These are phyloP conservation scores for Galerucella nymphaeae DNA, from an alignment of 2,888 invertebrate species.

Conservation along the genomic window DNA sequence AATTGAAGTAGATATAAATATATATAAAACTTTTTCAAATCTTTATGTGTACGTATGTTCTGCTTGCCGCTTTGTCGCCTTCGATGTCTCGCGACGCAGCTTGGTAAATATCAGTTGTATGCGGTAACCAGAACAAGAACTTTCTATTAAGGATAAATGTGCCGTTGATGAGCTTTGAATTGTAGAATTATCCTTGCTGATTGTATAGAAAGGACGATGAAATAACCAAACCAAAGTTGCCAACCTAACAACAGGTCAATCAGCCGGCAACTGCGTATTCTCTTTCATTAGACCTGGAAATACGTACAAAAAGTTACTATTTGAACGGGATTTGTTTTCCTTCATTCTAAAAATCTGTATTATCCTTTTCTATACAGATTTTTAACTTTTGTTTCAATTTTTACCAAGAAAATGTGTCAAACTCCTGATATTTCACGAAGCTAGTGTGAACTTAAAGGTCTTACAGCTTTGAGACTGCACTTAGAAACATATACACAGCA, in stretches of 20 bases:
- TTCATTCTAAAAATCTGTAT: neutral
- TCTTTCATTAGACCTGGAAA: slow-evolving; percentile 14
- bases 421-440: no score
- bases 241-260: slow-evolving; percentile 44
- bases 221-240: slow-evolving; percentile 48
- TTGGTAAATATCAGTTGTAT: slow-evolving; percentile 42
- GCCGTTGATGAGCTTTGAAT: slow-evolving; percentile 65
- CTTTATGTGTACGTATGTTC: neutral
- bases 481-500: no score
- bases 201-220: slow-evolving; percentile 56
- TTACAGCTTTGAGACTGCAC: no score
- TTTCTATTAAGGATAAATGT: slow-evolving; percentile 64
- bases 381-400: no score
- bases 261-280: slow-evolving; percentile 39
- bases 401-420: no score
- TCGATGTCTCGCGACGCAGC: slow-evolving; percentile 1
- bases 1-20: no score
- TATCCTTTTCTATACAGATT: neutral
- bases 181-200: slow-evolving; percentile 64
- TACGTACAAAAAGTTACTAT: neutral
- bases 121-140: slow-evolving; percentile 60
- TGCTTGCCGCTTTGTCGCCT: neutral
- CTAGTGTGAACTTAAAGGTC: no score
- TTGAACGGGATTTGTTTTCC: neutral
- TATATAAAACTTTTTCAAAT: no score